Base-by-base conservation (phyloP, 2,888 invertebrate genomes). In the Apamea crenata region DNA sequence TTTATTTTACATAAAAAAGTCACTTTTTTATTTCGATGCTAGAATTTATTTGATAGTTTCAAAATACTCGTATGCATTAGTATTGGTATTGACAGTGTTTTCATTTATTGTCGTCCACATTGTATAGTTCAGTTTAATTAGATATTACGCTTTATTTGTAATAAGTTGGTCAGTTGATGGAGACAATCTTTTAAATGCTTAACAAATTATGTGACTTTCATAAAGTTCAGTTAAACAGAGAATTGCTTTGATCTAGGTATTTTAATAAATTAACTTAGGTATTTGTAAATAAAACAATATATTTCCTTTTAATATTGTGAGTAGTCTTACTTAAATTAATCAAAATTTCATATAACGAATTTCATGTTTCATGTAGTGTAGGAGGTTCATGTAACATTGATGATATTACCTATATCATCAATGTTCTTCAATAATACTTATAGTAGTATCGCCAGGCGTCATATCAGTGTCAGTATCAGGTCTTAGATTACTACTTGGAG, bases 251-350 rank as follows among this genome's bases (percentile, higher is more conserved):
- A 61, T 61, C 21, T 32, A 72, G 10, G 1, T 72, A 21, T 36
- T 61, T 47, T 32, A 53, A 29, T 72, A 71, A 32, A 32, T 47
- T n/a, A 7, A 59, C 10, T 32, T 18, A 14, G 1, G 10, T 74
- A 73, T 65, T 53, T 6, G 10, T 77, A 67, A 56, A 75, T 32
- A 67, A 78, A 32, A 78, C 61, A 18, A 25, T 18, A 32, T 14
- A 16, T 70, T 59, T 65, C 29, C 10, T 40, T 74, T 80, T 68
- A 68, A 77, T 50, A 36, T 69, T 25, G 56, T 32, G 36, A 32
- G 12, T 40, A 63, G 66, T 61, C 16, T 74, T 32, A 32, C n/a
- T 87, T 87, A 90, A 44, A 93, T 81, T 84, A 21, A 32, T 69
- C 21, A 21, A 32, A 29, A 7, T 68, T 18, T 29, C 29, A 21